Conservation (phyloP, 2,888 invertebrate species). For the Drosophila monieri region DNA sequence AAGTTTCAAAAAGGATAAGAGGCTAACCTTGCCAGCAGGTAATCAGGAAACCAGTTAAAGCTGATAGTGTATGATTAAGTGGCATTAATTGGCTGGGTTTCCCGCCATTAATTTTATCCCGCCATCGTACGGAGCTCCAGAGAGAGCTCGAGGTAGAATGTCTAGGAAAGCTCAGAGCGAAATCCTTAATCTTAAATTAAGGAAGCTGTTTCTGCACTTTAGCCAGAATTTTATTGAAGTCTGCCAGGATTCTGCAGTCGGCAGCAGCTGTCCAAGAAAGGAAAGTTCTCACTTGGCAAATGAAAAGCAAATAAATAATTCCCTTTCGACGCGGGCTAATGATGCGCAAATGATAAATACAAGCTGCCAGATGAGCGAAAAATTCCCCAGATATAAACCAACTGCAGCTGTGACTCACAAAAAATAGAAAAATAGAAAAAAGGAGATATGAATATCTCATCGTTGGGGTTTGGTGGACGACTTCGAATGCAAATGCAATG, state of each 20-base stretch:
- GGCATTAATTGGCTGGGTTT: constrained; percentile 7
- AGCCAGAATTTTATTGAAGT: constrained; percentile 29
- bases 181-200: constrained; percentile 15
- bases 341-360: constrained; percentile 76
- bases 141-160: neutral
- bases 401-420: constrained; percentile 56
- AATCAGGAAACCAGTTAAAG: constrained; percentile 36
- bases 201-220: constrained; percentile 16
- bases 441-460: neutral
- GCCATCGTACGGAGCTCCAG: neutral
- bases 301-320: constrained; percentile 56
- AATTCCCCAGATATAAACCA: constrained; percentile 14
- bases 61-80: constrained; percentile 31
- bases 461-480: constrained; percentile 30
- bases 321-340: constrained; percentile 59
- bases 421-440: constrained; percentile 14
- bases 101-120: neutral
- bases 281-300: constrained; percentile 25
- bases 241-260: constrained; percentile 8
- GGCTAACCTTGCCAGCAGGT: constrained; percentile 27
- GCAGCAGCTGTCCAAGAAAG: constrained; percentile 27
- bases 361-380: constrained; percentile 53
- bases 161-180: neutral
- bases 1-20: constrained; percentile 5
- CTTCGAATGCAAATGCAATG: constrained; percentile 64